These are phyloP conservation scores for Trisateles emortualis DNA, from an alignment of 2,888 invertebrate genomes.

Conservation along the genomic window DNA sequence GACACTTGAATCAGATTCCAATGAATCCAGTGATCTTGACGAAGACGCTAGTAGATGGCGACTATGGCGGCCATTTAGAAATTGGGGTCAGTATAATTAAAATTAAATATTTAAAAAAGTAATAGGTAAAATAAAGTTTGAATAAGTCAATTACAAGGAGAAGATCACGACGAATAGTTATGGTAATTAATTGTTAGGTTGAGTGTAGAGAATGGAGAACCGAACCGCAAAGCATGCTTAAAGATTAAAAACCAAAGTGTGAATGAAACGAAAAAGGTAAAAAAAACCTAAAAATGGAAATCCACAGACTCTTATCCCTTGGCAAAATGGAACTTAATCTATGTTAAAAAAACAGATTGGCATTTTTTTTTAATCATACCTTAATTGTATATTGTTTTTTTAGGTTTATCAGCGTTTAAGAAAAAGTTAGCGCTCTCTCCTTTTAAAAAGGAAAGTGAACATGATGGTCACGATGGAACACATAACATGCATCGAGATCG, in stretches of 20 bases:
- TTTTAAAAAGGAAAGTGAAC: conserved; percentile 58
- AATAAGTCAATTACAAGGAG: no score
- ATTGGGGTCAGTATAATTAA: conserved; percentile 63
- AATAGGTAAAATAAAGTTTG: not conserved
- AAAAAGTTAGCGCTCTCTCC: conserved; percentile 63
- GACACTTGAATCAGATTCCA: conserved; percentile 47
- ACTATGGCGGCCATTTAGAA: conserved; percentile 64
- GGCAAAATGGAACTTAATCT: no score
- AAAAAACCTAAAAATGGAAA: no score
- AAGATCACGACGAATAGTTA: no score
- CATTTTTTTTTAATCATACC: no score
- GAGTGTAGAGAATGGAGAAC: no score
- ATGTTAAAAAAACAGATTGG: no score
- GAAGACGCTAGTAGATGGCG: conserved; percentile 59
- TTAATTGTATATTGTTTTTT: conserved; percentile 8
- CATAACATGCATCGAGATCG: conserved; percentile 50
- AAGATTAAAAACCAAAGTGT: no score
- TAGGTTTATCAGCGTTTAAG: conserved; percentile 57
- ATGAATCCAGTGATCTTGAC: conserved; percentile 51
- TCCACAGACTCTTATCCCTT: no score
- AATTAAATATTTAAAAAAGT: not conserved
- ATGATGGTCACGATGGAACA: conserved; percentile 56
- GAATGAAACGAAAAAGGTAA: no score
- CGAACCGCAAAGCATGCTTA: no score
- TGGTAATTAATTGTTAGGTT: no score